A percentile compares a stretch with the other conserved stretches of the same genome.
Conservation (phyloP, 1,140 invertebrate genomes). For the Monomorium pharaonis region DNA sequence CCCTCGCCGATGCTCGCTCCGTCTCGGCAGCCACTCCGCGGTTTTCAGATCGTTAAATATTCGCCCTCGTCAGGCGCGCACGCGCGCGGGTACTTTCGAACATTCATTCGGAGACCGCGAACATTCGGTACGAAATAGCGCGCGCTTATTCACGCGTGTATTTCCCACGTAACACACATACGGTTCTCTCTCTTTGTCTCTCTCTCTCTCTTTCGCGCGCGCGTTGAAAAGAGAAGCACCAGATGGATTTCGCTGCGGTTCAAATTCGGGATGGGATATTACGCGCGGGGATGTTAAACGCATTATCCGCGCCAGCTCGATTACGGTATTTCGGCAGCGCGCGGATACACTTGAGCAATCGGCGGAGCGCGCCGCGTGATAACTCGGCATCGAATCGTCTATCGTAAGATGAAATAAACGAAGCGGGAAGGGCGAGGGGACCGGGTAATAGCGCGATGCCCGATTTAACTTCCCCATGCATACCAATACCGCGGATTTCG, state of each 20-base stretch:
- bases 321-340: slow-evolving; percentile 30
- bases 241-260: slow-evolving; percentile 9
- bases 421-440: background rate
- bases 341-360: slow-evolving; percentile 20
- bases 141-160: background rate
- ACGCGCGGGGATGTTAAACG: slow-evolving; percentile 30
- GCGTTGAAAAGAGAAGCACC: background rate
- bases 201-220: too few relatives aligned
- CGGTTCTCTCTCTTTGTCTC: background rate
- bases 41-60: background rate
- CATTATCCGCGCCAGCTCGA: slow-evolving; percentile 31
- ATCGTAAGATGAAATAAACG: slow-evolving; percentile 47
- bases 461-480: slow-evolving; percentile 52
- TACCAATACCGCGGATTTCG: slow-evolving; percentile 41
- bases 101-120: background rate
- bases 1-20: too few relatives aligned
- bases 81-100: too few relatives aligned
- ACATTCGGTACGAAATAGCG: background rate
- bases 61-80: background rate
- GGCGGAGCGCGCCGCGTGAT: slow-evolving; percentile 6
- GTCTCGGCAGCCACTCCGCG: background rate
- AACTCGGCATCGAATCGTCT: slow-evolving; percentile 33
- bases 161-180: slow-evolving; percentile 4
- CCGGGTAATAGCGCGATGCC: background rate
- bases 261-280: slow-evolving; percentile 1